phyloP scores from a whole-genome alignment of 2,113 vertebrate genomes.

The Cottus gobio region DNA sequence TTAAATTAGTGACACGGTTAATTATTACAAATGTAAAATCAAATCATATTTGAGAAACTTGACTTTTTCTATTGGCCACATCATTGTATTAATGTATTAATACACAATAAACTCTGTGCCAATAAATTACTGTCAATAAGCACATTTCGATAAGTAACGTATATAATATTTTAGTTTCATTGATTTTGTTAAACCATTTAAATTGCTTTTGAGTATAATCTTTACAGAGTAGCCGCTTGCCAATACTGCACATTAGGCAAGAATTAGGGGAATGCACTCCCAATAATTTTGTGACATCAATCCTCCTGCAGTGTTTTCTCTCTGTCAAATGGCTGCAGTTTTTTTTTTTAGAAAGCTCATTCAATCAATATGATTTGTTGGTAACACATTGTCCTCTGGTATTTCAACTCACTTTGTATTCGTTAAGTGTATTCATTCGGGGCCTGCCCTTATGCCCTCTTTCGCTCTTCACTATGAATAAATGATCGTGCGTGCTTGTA shows the following conservation, averaged over 20 bases:
- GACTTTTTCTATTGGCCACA: background rate
- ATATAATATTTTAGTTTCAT: background rate
- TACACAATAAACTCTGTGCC: background rate
- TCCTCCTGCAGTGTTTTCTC: background rate
- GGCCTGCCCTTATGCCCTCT: slow-evolving; percentile 8
- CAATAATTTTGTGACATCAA: background rate
- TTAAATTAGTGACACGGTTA: background rate
- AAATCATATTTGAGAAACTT: background rate
- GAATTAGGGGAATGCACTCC: background rate
- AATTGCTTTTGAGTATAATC: background rate
- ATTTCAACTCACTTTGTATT: background rate
- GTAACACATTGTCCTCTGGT: background rate
- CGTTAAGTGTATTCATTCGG: slow-evolving; percentile 3
- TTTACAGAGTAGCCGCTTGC: background rate
- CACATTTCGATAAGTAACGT: background rate
- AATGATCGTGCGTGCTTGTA: slow-evolving; percentile 11
- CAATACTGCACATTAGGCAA: background rate
- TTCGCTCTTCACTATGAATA: slow-evolving; percentile 30
- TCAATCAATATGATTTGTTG: background rate
- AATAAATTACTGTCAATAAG: background rate
- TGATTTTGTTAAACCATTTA: background rate
- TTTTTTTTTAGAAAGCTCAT: background rate
- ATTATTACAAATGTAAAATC: background rate
- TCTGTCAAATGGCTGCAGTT: background rate
- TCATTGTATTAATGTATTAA: background rate